Percentiles rank a stretch among this genome's conserved stretches.
Evolutionary conservation across 2,797 vertebrate species (phyloP).

Genomic region (Rachycentron canadum): DNA sequence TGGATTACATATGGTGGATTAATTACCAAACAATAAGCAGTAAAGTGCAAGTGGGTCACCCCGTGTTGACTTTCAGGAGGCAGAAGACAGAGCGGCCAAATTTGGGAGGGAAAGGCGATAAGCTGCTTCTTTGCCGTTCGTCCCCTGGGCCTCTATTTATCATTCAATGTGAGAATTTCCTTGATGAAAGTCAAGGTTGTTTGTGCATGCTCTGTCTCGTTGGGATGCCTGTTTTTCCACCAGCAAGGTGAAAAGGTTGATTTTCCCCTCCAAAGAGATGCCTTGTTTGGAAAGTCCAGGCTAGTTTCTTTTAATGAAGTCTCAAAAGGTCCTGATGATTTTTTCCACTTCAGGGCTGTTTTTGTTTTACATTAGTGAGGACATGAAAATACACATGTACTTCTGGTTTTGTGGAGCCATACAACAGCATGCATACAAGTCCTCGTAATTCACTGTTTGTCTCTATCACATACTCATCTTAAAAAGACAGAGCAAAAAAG

Average conservation of each 20-base stretch:
- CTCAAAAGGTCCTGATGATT: conserved; percentile 81
- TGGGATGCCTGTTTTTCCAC: conserved; percentile 84
- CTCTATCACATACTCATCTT: conserved; percentile 43
- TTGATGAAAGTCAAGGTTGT: conserved; percentile 90
- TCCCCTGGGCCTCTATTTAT: conserved; percentile 88
- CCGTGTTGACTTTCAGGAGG: conserved; percentile 82
- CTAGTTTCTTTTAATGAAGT: conserved; percentile 82
- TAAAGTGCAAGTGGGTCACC: conserved; percentile 83
- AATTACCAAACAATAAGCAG: conserved; percentile 79
- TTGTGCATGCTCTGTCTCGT: conserved; percentile 83
- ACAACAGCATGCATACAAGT: conserved; percentile 34
- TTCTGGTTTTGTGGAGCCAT: conserved; percentile 41
- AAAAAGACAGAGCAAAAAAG: conserved; percentile 41
- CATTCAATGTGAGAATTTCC: conserved; percentile 89
- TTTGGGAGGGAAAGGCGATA: conserved; percentile 86
- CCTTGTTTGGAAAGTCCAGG: conserved; percentile 77
- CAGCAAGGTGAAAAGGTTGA: conserved; percentile 87
- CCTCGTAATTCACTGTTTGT: conserved; percentile 53
- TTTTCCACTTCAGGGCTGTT: conserved; percentile 77
- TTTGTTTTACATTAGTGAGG: conserved; percentile 73
- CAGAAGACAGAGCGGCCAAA: conserved; percentile 82
- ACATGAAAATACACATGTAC: conserved; percentile 69
- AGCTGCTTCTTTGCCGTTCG: conserved; percentile 83
- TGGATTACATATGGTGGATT: conserved; percentile 79
- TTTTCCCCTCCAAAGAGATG: conserved; percentile 81